phyloP scores from a whole-genome alignment of 2,888 invertebrate species.

The Drosophila acutilabella region DNA sequence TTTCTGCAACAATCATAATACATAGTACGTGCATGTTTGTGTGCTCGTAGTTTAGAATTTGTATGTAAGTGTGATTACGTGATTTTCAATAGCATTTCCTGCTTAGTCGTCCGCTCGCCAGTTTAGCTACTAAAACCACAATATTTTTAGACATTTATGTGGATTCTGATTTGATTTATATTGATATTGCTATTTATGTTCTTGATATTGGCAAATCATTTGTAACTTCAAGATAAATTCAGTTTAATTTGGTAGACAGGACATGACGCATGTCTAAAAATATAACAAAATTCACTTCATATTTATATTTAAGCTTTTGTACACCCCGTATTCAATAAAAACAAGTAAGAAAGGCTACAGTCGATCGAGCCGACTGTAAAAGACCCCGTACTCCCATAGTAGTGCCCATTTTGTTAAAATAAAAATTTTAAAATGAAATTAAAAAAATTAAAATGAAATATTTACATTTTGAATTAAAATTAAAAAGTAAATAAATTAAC shows the following conservation, averaged over 20 bases:
- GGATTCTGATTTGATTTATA: constrained; percentile 60
- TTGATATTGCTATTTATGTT: constrained; percentile 67
- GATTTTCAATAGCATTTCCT: constrained; percentile 74
- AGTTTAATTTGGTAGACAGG: neutral
- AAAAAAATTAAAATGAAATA: too few relatives aligned
- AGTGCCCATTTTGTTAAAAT: too few relatives aligned
- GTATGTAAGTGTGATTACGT: constrained; percentile 60
- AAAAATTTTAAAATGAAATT: too few relatives aligned
- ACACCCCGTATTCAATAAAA: too few relatives aligned
- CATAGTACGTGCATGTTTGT: constrained; percentile 27
- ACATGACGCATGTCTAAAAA: too few relatives aligned
- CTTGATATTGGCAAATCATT: constrained; percentile 56
- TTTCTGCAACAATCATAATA: constrained; percentile 36
- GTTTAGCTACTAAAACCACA: constrained; percentile 45
- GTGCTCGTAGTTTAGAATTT: constrained; percentile 2
- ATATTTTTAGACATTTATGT: constrained; percentile 48
- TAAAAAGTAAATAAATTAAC: too few relatives aligned
- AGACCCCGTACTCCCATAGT: too few relatives aligned
- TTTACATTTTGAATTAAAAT: too few relatives aligned
- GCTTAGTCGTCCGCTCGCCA: constrained; percentile 57
- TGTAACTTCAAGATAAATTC: constrained; percentile 35
- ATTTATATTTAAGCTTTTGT: too few relatives aligned
- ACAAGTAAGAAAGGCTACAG: too few relatives aligned
- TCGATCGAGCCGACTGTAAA: too few relatives aligned
- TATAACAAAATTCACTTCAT: too few relatives aligned